These are phyloP conservation scores for Muscidifurax raptorellus DNA, from an alignment of 1,140 invertebrate genomes.

Conservation along the genomic window DNA sequence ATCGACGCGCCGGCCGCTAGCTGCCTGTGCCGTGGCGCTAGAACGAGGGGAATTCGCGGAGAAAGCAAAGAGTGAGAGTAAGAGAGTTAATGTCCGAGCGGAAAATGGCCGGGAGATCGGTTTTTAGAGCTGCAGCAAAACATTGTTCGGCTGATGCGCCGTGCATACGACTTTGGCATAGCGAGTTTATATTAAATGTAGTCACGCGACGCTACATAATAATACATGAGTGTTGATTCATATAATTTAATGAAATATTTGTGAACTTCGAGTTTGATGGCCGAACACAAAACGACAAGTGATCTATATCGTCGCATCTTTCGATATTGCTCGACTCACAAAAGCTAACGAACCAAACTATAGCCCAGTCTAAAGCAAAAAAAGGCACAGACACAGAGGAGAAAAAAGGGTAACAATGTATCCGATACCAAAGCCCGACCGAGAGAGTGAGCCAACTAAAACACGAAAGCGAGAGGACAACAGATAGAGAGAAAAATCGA, in stretches of 20 bases:
- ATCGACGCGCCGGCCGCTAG: constrained; percentile 62
- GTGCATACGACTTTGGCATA: no score
- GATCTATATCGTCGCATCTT: background rate
- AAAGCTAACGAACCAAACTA: no score
- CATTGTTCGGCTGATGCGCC: no score
- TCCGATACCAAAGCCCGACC: background rate
- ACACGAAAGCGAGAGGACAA: constrained; percentile 20
- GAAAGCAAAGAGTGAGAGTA: background rate
- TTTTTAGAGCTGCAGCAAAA: no score
- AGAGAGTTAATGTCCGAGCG: constrained; percentile 15
- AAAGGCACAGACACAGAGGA: background rate
- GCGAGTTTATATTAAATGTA: no score
- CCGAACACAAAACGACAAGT: no score
- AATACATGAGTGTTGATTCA: no score
- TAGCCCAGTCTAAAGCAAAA: no score
- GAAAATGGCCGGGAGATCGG: background rate
- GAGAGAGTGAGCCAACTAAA: background rate
- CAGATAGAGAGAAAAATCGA: constrained; percentile 33
- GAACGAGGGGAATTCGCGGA: background rate
- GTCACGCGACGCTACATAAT: no score
- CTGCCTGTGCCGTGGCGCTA: no score
- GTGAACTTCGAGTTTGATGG: no score
- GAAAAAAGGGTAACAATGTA: background rate
- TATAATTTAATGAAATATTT: no score
- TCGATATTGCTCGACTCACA: background rate